These are phyloP conservation scores for Psittacula cyanocephala DNA, from an alignment of 2,113 vertebrate genomes.

Conservation along the genomic window DNA sequence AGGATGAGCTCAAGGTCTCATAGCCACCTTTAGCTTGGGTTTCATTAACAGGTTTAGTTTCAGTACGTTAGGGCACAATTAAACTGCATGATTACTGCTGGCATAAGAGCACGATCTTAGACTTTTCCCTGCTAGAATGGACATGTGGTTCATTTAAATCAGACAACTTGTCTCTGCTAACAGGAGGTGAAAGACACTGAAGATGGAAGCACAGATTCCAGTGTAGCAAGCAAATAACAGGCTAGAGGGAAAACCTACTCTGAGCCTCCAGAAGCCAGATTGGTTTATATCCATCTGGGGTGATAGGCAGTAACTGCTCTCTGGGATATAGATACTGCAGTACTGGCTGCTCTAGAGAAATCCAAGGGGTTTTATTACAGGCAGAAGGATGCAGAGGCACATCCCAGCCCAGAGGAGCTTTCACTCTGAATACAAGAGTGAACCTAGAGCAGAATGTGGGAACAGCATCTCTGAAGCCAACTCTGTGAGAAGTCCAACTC, in stretches of 20 bases:
- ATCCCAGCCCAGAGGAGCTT: not conserved
- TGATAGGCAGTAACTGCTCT: not conserved
- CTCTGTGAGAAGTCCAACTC: not conserved
- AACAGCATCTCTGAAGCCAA: not conserved
- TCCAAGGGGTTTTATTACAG: not conserved
- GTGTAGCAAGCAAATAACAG: not conserved
- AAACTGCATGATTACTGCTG: not conserved
- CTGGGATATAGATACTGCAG: not conserved
- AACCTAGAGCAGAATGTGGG: not conserved
- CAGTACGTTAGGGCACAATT: not conserved
- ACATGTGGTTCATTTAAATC: not conserved
- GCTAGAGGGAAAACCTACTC: not conserved
- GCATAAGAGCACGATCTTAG: not conserved
- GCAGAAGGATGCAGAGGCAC: not conserved
- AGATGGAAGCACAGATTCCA: not conserved
- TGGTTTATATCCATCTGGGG: not conserved
- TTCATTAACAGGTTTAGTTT: not conserved
- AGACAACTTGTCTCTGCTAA: not conserved
- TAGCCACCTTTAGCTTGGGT: not conserved
- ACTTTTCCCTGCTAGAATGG: not conserved
- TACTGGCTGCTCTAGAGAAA: not conserved
- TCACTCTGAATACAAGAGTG: not conserved
- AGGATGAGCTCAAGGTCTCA: not conserved
- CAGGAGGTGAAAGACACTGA: not conserved
- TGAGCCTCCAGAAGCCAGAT: not conserved